Evolutionary conservation across 30 jellyfish, hydroid and myxozoan genomes (phyloP).

Genomic region (Pelagia noctiluca): DNA sequence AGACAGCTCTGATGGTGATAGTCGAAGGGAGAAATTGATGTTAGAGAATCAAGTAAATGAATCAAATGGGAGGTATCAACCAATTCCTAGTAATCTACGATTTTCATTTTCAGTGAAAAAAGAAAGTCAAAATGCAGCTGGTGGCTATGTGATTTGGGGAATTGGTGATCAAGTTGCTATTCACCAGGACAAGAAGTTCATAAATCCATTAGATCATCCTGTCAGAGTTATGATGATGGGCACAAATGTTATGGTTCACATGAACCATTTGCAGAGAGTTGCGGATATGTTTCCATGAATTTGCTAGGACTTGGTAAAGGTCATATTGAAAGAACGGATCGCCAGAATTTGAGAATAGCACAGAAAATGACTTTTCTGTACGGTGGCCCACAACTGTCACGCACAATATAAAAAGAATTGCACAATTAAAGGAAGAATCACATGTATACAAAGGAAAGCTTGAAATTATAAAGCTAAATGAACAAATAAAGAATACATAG

Average conservation of each 20-base stretch:
- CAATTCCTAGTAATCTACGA: not conserved
- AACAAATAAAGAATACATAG: too few species aligned
- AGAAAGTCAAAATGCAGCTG: not conserved
- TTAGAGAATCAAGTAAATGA: not conserved
- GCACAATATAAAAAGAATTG: too few species aligned
- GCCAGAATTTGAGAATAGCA: too few species aligned
- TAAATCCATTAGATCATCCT: conserved; percentile 6
- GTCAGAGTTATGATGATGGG: conserved; percentile 5
- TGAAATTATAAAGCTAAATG: too few species aligned
- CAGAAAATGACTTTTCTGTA: too few species aligned
- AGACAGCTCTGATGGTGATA: conserved; percentile 24
- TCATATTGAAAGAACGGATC: too few species aligned
- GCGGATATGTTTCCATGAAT: too few species aligned
- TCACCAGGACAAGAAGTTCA: conserved; percentile 17
- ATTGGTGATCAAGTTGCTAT: conserved; percentile 4
- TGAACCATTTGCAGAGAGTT: conserved; percentile 1
- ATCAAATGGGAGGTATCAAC: not conserved
- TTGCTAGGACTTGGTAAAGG: too few species aligned
- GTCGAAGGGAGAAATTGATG: conserved; percentile 6
- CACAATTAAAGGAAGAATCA: too few species aligned
- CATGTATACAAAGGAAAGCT: too few species aligned
- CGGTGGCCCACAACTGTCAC: too few species aligned
- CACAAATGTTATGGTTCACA: not conserved
- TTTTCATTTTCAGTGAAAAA: not conserved
- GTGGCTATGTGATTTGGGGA: too few species aligned